Conservation (phyloP, 2,888 invertebrate genomes). For the Onchidella celtica region DNA sequence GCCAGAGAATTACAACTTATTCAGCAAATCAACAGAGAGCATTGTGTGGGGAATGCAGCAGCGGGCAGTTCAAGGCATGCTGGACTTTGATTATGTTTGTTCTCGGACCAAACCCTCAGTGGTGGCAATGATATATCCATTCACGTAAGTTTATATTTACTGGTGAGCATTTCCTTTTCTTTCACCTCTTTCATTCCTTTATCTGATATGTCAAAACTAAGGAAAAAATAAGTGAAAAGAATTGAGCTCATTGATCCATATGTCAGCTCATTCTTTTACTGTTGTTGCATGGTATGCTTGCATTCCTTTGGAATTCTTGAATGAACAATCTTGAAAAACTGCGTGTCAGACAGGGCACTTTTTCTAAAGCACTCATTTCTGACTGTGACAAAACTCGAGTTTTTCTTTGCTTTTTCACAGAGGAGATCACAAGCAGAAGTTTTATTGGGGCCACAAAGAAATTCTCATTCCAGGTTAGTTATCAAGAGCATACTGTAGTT, state of each 20-base stretch:
- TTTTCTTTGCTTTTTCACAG: conserved; percentile 78
- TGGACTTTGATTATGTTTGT: conserved; percentile 97
- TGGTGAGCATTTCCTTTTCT: too few relatives aligned
- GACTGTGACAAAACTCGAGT: too few relatives aligned
- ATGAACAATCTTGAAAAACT: too few relatives aligned
- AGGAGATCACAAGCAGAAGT: conserved; percentile 99
- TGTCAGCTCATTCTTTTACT: not conserved
- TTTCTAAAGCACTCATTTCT: too few relatives aligned
- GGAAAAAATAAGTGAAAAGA: too few relatives aligned
- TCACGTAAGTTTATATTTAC: conserved; percentile 85
- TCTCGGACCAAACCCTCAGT: conserved; percentile 91
- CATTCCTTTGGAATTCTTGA: too few relatives aligned
- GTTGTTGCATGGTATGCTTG: too few relatives aligned
- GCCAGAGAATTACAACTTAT: conserved; percentile 81
- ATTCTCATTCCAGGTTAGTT: conserved; percentile 87
- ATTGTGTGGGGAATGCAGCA: conserved; percentile 99
- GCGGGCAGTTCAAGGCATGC: conserved; percentile 96
- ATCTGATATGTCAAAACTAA: too few relatives aligned
- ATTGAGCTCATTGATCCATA: not conserved
- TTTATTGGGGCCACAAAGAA: conserved; percentile 99
- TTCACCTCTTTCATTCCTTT: too few relatives aligned
- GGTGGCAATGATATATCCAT: conserved; percentile 98
- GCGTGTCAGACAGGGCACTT: too few relatives aligned
- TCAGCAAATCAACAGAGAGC: conserved; percentile 91
- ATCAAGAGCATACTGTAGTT: too few relatives aligned